phyloP scores from a whole-genome alignment of 2,888 invertebrate genomes.

The Nephrotoma flavescens region DNA sequence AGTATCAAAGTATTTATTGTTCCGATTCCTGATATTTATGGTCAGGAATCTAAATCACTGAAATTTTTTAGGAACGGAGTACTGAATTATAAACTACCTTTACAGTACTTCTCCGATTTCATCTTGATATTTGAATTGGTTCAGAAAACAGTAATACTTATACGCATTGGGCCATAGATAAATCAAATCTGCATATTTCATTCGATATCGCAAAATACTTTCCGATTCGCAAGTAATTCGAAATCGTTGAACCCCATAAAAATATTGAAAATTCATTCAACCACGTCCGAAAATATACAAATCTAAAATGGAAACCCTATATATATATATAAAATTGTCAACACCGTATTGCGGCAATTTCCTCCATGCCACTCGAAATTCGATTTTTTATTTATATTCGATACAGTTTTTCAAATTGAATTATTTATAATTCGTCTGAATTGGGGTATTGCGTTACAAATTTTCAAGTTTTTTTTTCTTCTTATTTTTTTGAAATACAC shows the following conservation, averaged over 20 bases:
- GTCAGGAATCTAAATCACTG: too few relatives aligned
- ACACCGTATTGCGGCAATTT: neutral
- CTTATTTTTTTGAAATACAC: neutral
- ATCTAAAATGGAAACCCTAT: neutral
- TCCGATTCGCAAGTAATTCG: neutral
- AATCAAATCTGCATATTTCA: too few relatives aligned
- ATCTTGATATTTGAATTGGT: too few relatives aligned
- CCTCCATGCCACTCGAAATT: neutral
- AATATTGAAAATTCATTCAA: neutral
- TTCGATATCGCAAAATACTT: too few relatives aligned
- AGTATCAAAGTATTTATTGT: too few relatives aligned
- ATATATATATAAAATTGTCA: neutral
- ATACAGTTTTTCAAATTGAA: neutral
- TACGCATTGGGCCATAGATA: too few relatives aligned
- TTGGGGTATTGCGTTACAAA: neutral
- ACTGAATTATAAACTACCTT: too few relatives aligned
- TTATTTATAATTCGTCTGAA: neutral
- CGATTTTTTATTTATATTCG: neutral
- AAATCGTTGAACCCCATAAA: neutral
- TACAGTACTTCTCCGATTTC: too few relatives aligned
- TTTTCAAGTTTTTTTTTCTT: neutral
- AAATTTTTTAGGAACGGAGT: too few relatives aligned
- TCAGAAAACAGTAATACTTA: too few relatives aligned
- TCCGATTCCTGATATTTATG: too few relatives aligned
- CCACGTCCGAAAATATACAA: neutral